Evolutionary conservation across 2,888 invertebrate genomes (phyloP).

Genomic region (Rhopalosiphum nymphaeae): DNA sequence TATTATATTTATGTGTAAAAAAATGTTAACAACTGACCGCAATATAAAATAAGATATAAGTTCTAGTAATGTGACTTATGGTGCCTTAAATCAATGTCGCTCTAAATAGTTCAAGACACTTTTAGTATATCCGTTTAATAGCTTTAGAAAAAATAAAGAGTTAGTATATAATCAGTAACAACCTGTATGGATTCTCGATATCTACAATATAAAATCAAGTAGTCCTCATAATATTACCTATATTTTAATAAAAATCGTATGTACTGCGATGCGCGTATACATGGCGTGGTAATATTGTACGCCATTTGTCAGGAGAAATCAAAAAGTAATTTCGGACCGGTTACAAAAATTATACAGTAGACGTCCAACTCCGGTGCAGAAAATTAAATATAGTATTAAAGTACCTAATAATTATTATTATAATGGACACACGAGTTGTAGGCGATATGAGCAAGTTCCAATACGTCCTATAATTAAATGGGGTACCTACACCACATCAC

Average conservation of each 20-base stretch:
- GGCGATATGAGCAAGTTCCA: neutral
- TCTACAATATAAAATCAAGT: neutral
- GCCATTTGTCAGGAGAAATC: slow-evolving; percentile 1
- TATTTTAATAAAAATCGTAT: neutral
- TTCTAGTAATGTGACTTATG: too few species aligned
- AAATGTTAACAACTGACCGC: neutral
- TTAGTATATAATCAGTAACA: neutral
- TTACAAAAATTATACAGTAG: neutral
- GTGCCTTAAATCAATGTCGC: neutral
- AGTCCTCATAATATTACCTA: neutral
- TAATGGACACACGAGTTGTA: neutral
- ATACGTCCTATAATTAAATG: neutral
- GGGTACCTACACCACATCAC: neutral
- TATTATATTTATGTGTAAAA: neutral
- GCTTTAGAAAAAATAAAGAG: neutral
- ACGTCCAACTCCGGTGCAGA: neutral
- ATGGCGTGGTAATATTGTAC: neutral
- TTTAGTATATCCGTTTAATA: neutral
- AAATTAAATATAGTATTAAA: neutral
- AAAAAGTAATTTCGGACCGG: neutral
- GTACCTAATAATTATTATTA: neutral
- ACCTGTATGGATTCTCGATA: neutral
- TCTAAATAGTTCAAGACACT: neutral
- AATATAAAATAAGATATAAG: neutral
- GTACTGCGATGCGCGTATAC: neutral